Percentiles rank a stretch among this genome's conserved stretches.
Evolutionary conservation across 2,888 invertebrate species (phyloP).

Genomic region (Oscheius onirici): DNA sequence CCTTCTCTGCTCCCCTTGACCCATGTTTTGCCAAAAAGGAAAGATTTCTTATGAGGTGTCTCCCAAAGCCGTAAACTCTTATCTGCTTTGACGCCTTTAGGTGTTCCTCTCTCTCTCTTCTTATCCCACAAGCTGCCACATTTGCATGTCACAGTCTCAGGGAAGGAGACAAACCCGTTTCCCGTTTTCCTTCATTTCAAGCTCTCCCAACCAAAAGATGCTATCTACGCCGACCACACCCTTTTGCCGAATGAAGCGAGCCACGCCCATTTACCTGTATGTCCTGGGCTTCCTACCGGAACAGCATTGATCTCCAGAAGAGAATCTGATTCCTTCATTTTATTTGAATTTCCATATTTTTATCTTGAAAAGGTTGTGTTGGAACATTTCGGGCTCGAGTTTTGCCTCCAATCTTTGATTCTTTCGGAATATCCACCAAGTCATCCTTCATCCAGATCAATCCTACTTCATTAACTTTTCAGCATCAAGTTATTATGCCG

Average conservation of each 20-base stretch:
- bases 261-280: constrained; percentile 25
- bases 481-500: too few species aligned
- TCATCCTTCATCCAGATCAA: too few species aligned
- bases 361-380: too few species aligned
- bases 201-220: constrained; percentile 32
- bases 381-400: too few species aligned
- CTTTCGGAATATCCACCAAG: too few species aligned
- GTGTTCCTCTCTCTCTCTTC: constrained; percentile 4
- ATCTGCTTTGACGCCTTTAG: neutral
- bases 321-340: neutral
- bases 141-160: constrained; percentile 19
- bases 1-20: constrained; percentile 19
- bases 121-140: neutral
- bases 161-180: constrained; percentile 2
- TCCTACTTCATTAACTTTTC: too few species aligned
- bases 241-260: constrained; percentile 16
- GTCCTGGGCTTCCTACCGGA: neutral
- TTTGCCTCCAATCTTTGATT: too few species aligned
- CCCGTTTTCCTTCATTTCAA: constrained; percentile 3
- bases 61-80: neutral
- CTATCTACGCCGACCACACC: constrained; percentile 29
- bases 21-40: neutral
- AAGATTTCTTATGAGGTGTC: constrained; percentile 8
- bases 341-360: too few species aligned
- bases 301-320: constrained; percentile 11